phyloP scores from a whole-genome alignment of 2,797 vertebrate species.

The Microctenopoma lineatum region DNA sequence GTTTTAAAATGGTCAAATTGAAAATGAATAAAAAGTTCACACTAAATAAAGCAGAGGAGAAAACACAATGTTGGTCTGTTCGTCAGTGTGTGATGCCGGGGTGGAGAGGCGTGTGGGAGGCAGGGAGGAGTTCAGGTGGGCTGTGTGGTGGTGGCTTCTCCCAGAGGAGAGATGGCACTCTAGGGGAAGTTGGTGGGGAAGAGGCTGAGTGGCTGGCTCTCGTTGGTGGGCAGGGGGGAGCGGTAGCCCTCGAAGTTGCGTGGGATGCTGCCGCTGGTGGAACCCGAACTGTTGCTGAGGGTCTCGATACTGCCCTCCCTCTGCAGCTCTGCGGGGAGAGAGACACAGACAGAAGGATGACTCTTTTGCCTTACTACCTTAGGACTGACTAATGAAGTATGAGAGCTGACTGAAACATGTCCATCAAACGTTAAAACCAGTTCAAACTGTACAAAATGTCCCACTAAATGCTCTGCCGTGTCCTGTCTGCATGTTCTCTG shows the following conservation, averaged over 20 bases:
- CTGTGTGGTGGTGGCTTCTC: slow-evolving; percentile 4
- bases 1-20: slow-evolving; percentile 12
- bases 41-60: not conserved
- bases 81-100: slow-evolving; percentile 4
- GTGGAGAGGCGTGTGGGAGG: not conserved
- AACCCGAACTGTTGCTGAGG: slow-evolving; percentile 98
- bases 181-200: slow-evolving; percentile 93
- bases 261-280: slow-evolving; percentile 97
- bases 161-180: slow-evolving; percentile 26
- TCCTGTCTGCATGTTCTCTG: not conserved
- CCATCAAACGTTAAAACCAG: not conserved
- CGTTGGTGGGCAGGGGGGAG: slow-evolving; percentile 95
- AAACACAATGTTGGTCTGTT: not conserved
- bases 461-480: not conserved
- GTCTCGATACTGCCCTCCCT: slow-evolving; percentile 99
- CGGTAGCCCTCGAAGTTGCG: slow-evolving; percentile 96
- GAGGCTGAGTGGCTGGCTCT: slow-evolving; percentile 96
- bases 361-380: too few relatives aligned
- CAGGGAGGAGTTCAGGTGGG: slow-evolving; percentile 16
- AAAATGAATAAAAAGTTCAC: not conserved
- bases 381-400: not conserved
- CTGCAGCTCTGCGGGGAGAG: slow-evolving; percentile 90
- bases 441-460: too few relatives aligned
- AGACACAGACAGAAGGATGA: not conserved
- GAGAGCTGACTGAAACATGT: not conserved